These are phyloP conservation scores for Eptesicus fuscus DNA, from an alignment of 2,113 vertebrate genomes.

Conservation along the genomic window DNA sequence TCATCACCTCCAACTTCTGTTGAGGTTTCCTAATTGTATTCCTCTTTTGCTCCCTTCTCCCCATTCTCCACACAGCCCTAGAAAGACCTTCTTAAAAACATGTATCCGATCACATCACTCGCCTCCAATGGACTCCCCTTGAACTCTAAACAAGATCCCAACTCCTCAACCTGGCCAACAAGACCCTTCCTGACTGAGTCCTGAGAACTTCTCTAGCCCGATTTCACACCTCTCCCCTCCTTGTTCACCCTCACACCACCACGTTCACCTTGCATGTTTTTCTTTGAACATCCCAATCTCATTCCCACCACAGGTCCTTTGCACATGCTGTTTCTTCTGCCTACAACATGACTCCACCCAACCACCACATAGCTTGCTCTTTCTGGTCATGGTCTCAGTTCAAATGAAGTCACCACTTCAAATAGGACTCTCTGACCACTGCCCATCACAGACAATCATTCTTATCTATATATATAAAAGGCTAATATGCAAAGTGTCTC, in stretches of 20 bases:
- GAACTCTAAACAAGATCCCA: neutral
- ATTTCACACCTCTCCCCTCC: neutral
- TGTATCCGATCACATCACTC: neutral
- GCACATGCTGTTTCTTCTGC: neutral
- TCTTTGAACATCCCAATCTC: too few relatives aligned
- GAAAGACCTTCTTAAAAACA: neutral
- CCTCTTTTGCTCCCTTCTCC: neutral
- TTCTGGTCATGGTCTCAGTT: neutral
- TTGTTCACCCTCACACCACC: fast-evolving
- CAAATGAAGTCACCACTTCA: neutral
- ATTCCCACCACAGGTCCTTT: neutral
- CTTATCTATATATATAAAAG: too few relatives aligned
- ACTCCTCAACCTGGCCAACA: neutral
- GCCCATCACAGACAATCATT: neutral
- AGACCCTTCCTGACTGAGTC: neutral
- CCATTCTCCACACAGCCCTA: neutral
- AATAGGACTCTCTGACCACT: neutral
- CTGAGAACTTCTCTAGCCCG: neutral
- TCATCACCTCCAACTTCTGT: neutral
- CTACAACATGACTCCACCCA: neutral
- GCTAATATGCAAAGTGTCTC: too few relatives aligned
- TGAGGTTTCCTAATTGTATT: neutral
- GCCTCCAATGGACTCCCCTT: neutral
- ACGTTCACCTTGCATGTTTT: neutral
- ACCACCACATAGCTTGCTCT: neutral